Conservation (phyloP, 2,113 vertebrate species). For the Terrapene triunguis region DNA sequence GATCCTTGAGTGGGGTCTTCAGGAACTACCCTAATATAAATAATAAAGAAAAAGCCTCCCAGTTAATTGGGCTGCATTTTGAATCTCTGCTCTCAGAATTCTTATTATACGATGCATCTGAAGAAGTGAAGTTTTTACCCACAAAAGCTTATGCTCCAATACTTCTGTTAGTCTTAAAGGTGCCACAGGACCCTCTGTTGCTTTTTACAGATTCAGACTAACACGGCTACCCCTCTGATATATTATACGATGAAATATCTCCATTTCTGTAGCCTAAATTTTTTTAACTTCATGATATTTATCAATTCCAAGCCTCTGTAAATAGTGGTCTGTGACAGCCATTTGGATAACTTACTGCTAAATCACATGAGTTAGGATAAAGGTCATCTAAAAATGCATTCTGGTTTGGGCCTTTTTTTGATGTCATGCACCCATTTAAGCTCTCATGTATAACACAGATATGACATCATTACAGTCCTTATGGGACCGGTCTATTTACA, state of each 20-base stretch:
- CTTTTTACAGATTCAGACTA: too few species aligned
- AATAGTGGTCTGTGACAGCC: not conserved
- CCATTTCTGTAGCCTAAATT: not conserved
- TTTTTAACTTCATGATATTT: not conserved
- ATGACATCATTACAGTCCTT: not conserved
- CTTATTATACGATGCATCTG: not conserved
- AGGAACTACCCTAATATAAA: not conserved
- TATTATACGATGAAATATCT: not conserved
- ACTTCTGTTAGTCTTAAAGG: too few species aligned
- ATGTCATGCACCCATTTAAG: not conserved
- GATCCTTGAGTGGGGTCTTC: not conserved
- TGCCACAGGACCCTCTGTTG: too few species aligned
- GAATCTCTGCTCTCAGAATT: too few species aligned
- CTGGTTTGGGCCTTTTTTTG: not conserved
- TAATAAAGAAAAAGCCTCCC: not conserved
- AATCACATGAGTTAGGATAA: fast-evolving
- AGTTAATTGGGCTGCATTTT: not conserved
- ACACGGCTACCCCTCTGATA: too few species aligned
- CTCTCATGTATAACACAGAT: not conserved
- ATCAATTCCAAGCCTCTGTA: not conserved
- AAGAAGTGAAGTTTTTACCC: too few species aligned
- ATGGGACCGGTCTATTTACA: not conserved
- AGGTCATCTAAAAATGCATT: not conserved
- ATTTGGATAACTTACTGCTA: not conserved
- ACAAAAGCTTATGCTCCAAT: too few species aligned